Base-by-base conservation (phyloP, 2,888 invertebrate genomes). In the Plusia festucae region DNA sequence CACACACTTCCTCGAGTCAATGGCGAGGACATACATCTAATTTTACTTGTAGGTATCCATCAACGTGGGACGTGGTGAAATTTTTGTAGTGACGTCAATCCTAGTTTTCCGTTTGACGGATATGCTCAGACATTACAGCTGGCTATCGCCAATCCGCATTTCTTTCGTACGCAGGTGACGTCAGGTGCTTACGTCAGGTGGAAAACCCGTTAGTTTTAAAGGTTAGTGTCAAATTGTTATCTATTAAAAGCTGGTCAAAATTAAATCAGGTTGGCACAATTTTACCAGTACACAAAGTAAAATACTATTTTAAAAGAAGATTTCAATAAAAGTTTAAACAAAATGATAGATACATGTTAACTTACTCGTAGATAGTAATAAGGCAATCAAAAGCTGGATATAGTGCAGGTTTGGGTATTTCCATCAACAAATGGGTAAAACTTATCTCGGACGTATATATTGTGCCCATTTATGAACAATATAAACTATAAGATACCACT, bases 21-120 rank as follows among this genome's bases (percentile, higher is more conserved):
- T 94, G 93, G 92, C 94, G 93, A 94, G 95, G 95, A 90, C 94
- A 87, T 85, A 55, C 74, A 79, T 80, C 90, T 93, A 93, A 86
- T 90, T 91, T 89, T 92, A 93, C 81, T 76, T 87, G 46, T 49
- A 20, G 46, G 73, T 88, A 88, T 91, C 91, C 85, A 87, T 92
- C 90, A 89, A 65, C 87, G 79, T 64, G 70, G 60, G 61, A 67
- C 76, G 83, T 82, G 81, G 82, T 76, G 79, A 84, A 85, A 88
- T 86, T 88, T 84, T 82, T 73, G 62, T 65, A 76, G 44, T 76
- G 70, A 86, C 84, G 89, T 88, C 88, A 88, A 84, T 83, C 79
- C 79, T 78, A 76, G 69, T 78, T 75, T 74, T 74, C 65, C 70
- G 27, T 65, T 73, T 74, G 76, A 67, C 71, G 55, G 59, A 65